Evolutionary conservation across 2,888 invertebrate genomes (phyloP).

Genomic region (Zonitis immaculata): DNA sequence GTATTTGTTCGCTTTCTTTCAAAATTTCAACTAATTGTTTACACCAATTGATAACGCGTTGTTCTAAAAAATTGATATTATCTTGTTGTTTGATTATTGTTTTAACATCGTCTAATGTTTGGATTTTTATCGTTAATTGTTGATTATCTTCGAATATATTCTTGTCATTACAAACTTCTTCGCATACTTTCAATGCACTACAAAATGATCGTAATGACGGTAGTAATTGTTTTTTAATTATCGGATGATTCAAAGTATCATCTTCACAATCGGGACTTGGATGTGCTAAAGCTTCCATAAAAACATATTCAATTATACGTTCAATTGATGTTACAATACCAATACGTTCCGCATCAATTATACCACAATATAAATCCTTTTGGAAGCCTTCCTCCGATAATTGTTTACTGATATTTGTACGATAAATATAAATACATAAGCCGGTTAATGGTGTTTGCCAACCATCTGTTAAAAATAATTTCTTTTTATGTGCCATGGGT

Average conservation of each 20-base stretch:
- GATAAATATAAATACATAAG: conserved; percentile 79
- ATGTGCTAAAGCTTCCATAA: conserved; percentile 84
- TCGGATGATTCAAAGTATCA: conserved; percentile 70
- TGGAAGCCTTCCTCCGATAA: conserved; percentile 91
- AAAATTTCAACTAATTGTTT: conserved; percentile 77
- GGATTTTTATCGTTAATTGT: conserved; percentile 51
- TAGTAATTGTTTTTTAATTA: conserved; percentile 77
- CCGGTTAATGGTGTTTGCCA: conserved; percentile 78
- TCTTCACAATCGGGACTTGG: conserved; percentile 77
- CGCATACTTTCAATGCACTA: conserved; percentile 85
- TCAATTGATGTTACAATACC: conserved; percentile 84
- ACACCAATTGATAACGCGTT: conserved; percentile 72
- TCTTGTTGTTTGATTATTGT: conserved; percentile 64
- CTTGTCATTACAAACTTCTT: conserved; percentile 74
- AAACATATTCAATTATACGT: conserved; percentile 81
- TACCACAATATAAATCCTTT: conserved; percentile 70
- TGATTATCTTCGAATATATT: conserved; percentile 75
- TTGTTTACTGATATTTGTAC: conserved; percentile 78
- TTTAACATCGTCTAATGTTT: conserved; percentile 64
- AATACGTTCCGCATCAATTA: conserved; percentile 71
- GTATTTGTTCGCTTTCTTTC: conserved; percentile 86
- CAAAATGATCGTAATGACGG: conserved; percentile 83
- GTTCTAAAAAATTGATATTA: conserved; percentile 63
- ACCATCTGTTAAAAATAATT: conserved; percentile 79
- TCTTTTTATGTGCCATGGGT: conserved; percentile 58